Evolutionary conservation across 2,113 vertebrate genomes (phyloP).

Genomic region (Neolamprologus brichardi): DNA sequence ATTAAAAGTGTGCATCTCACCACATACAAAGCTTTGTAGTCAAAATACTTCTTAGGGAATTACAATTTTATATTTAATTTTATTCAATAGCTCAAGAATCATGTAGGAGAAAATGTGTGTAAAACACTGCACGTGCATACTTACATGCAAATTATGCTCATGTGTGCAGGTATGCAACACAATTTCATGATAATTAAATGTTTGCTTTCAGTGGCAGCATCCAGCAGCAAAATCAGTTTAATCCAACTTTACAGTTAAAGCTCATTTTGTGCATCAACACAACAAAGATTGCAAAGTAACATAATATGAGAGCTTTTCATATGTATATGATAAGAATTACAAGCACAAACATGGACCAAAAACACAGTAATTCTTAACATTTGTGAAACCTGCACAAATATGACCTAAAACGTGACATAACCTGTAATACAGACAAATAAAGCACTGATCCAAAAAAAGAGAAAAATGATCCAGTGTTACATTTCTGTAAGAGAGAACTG

Average conservation of each 20-base stretch:
- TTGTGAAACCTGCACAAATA: neutral
- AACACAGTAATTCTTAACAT: neutral
- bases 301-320: neutral
- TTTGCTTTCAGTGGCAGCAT: neutral
- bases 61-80: neutral
- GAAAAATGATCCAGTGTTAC: fast-evolving
- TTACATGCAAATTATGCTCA: neutral
- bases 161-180: neutral
- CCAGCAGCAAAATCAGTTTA: fast-evolving
- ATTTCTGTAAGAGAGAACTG: neutral
- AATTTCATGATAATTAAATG: fast-evolving
- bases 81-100: neutral
- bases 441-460: neutral
- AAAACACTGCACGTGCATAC: neutral
- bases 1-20: neutral
- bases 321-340: neutral
- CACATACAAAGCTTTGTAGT: neutral
- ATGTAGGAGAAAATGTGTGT: too few relatives aligned
- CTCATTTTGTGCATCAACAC: neutral
- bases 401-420: neutral
- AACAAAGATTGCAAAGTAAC: neutral
- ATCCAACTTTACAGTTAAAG: neutral
- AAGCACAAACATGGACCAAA: neutral
- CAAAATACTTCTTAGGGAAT: neutral
- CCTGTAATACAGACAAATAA: neutral